Evolutionary conservation across 2,113 vertebrate genomes (phyloP), one percentile per base, ranked within the genome.

Genomic region (Chionomys nivalis): DNA sequence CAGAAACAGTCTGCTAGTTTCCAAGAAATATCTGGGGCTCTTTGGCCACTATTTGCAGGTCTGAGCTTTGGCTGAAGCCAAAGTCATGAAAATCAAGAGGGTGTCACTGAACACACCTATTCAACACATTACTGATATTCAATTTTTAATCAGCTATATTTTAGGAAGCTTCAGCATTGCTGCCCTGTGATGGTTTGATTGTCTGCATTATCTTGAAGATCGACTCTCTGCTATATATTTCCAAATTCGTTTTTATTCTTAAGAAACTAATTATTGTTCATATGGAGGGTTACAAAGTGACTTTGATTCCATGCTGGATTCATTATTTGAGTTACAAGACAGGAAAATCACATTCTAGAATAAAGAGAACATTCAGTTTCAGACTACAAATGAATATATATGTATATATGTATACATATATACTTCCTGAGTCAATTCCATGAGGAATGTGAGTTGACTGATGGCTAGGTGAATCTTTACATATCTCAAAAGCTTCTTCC

Each of bases 301-400:
- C 1, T 65, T 76, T 70, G 75, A 3, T 12, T 36, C 0, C 4
- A 12, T 26, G 5, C 2, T 4, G 33, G 36, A 17, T 36, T n/a
- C n/a, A 66, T 78, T 23, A 8, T 52, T 52, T 14, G 36, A 7
- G 23, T 4, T 33, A 6, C 28, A 24, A 49, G 90, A 39, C 73
- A 77, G 26, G 81, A 97, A 97, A 81, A 44, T 47, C 73, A 97
- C 94, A 21, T 11, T 66, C 95, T 97, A 82, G 24, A 95, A 94
- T 16, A 87, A 82, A 93, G 39, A 91, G 52, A 66, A 49, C 6
- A 81, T 23, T 1, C 79, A 12, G 9, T 90, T 94, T 94, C 49
- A 86, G 36, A 72, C 0, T 26, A 90, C 36, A 66, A 4, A 79
- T 78, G 3, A 13, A 21, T 47, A 26, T 17, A 1, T 31, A 85